These are phyloP conservation scores for Acrossocheilus fasciatus DNA, from an alignment of 2,797 vertebrate genomes.

Conservation along the genomic window DNA sequence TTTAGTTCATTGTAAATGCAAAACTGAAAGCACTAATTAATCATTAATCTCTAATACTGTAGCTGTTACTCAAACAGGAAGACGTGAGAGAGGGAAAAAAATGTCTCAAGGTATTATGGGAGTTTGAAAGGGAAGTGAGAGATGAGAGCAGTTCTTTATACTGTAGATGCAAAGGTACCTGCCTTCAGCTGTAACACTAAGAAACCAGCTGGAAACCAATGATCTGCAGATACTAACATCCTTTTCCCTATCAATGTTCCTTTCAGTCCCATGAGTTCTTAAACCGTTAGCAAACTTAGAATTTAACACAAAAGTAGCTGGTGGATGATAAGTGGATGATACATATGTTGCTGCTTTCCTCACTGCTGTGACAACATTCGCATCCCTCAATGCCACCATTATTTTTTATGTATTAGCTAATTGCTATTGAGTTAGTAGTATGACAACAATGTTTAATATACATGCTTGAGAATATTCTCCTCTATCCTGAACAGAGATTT, in stretches of 20 bases:
- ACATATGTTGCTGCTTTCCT: no score
- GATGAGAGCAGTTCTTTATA: conserved; percentile 14
- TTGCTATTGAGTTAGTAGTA: not conserved
- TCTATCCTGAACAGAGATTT: no score
- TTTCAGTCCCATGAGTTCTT: not conserved
- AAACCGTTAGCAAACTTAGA: not conserved
- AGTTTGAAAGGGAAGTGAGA: not conserved
- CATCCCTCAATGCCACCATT: no score
- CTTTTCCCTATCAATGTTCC: not conserved
- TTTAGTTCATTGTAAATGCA: not conserved
- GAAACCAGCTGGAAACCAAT: not conserved
- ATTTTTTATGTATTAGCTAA: not conserved
- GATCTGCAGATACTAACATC: conserved; percentile 20
- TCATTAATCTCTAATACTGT: not conserved
- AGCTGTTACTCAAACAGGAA: not conserved
- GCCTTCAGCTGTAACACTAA: not conserved
- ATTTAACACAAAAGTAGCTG: not conserved
- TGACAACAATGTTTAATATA: no score
- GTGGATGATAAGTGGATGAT: no score
- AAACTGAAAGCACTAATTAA: not conserved
- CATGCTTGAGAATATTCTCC: no score
- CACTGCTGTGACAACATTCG: no score
- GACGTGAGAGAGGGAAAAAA: not conserved
- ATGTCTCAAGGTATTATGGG: not conserved
- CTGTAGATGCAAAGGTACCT: conserved; percentile 1